Conservation (phyloP, 2,888 invertebrate genomes). For the Hypselothyrea guttata region DNA sequence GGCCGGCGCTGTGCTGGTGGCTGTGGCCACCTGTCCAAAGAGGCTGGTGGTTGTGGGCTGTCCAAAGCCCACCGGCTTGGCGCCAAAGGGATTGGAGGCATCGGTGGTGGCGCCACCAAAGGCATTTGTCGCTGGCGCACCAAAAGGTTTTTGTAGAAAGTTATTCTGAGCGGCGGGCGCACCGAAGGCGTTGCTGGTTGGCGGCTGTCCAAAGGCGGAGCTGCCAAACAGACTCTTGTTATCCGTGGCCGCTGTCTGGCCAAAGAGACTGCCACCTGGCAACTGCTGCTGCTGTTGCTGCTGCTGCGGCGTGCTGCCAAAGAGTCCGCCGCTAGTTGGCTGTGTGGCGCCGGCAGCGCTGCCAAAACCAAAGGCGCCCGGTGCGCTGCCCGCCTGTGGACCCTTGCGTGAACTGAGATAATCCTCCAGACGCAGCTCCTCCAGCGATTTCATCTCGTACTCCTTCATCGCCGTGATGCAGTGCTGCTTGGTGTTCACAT, state of each 20-base stretch:
- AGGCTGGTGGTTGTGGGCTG: slow-evolving; percentile 83
- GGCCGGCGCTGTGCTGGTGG: slow-evolving; percentile 84
- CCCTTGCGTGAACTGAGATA: slow-evolving; percentile 96
- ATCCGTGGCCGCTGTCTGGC: slow-evolving; percentile 83
- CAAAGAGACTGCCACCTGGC: slow-evolving; percentile 83
- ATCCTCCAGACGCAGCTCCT: slow-evolving; percentile 97
- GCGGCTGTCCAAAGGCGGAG: slow-evolving; percentile 83
- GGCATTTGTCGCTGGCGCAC: slow-evolving; percentile 82
- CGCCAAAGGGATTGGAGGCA: slow-evolving; percentile 80
- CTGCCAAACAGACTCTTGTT: slow-evolving; percentile 84
- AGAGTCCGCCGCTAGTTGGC: slow-evolving; percentile 81
- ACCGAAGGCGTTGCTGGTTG: slow-evolving; percentile 82
- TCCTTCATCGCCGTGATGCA: slow-evolving; percentile 99
- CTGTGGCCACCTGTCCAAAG: slow-evolving; percentile 83
- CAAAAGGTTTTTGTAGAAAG: slow-evolving; percentile 87
- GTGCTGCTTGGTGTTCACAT: slow-evolving; percentile 95
- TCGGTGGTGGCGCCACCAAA: slow-evolving; percentile 76
- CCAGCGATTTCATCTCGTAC: slow-evolving; percentile 96
- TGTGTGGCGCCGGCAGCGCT: slow-evolving; percentile 83
- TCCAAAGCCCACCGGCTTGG: slow-evolving; percentile 81
- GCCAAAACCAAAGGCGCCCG: slow-evolving; percentile 84
- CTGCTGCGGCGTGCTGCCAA: slow-evolving; percentile 83
- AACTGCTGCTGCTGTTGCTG: slow-evolving; percentile 82
- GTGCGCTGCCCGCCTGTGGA: slow-evolving; percentile 81
- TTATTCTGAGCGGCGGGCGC: slow-evolving; percentile 84